These are phyloP conservation scores for Bergia sp. DNA, from an alignment of 92 coral and sea anemone species.

Conservation along the genomic window DNA sequence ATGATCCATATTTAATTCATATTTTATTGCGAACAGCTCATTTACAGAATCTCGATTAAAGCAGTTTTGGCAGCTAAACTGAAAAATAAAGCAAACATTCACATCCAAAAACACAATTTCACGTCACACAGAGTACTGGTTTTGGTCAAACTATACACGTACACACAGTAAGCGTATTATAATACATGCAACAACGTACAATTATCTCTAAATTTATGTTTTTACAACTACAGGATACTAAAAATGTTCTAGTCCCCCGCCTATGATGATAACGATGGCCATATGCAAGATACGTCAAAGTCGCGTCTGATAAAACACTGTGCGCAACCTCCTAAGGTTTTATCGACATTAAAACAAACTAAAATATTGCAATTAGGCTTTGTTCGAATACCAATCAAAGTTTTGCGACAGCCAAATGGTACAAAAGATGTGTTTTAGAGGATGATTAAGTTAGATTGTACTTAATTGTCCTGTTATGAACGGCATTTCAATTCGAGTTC, in stretches of 20 bases:
- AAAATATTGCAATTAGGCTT: no score
- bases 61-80: background rate
- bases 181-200: conserved; percentile 7
- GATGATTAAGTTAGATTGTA: background rate
- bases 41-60: conserved; percentile 15
- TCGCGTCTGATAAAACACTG: background rate
- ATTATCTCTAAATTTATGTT: background rate
- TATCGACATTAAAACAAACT: no score
- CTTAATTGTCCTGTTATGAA: background rate
- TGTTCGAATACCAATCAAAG: no score
- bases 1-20: background rate
- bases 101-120: background rate
- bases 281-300: background rate
- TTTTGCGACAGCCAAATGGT: no score
- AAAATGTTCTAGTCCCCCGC: background rate
- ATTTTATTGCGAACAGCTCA: conserved; percentile 3
- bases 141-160: background rate
- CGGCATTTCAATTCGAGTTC: background rate
- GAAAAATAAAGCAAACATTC: background rate
- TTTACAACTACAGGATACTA: background rate
- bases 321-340: background rate
- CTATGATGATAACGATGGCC: background rate
- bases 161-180: background rate
- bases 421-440: background rate
- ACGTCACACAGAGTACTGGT: background rate